Conservation (phyloP, 1,140 invertebrate genomes). For the Mactra quadrangularis region DNA sequence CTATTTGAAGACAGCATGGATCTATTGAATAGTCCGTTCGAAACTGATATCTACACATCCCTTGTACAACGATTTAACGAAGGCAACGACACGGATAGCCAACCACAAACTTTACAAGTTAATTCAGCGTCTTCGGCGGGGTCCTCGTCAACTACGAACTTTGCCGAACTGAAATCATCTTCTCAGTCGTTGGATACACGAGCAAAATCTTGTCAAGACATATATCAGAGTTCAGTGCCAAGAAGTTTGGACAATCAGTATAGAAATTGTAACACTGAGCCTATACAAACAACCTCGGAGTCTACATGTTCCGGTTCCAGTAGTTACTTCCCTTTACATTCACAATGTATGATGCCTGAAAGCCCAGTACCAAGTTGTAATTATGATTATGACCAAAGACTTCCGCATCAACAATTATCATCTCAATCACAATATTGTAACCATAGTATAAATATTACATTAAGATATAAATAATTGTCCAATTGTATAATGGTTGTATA, state of each 20-base stretch:
- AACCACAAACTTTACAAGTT: not conserved
- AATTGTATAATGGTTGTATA: no score
- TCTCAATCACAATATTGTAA: conserved; percentile 69
- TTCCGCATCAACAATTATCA: conserved; percentile 58
- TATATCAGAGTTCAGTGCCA: conserved; percentile 19
- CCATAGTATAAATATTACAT: conserved; percentile 80
- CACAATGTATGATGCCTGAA: conserved; percentile 39
- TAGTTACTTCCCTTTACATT: conserved; percentile 35
- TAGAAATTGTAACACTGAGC: conserved; percentile 14
- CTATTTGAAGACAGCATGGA: conserved; percentile 49
- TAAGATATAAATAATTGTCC: conserved; percentile 78
- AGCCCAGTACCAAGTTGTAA: conserved; percentile 1
- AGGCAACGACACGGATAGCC: not conserved
- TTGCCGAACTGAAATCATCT: conserved; percentile 36
- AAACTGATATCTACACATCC: conserved; percentile 55
- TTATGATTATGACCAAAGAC: conserved; percentile 53
- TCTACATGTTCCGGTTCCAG: conserved; percentile 34
- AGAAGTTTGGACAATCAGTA: conserved; percentile 21
- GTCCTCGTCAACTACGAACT: not conserved
- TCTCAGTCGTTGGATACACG: conserved; percentile 13
- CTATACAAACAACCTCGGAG: conserved; percentile 8
- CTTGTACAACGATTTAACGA: conserved; percentile 43
- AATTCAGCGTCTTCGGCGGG: conserved; percentile 1
- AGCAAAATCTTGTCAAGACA: conserved; percentile 34
- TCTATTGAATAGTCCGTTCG: conserved; percentile 33